Percentiles rank a stretch among this genome's conserved stretches.
phyloP scores from a whole-genome alignment of 2,888 invertebrate species.

The Gonocerus acuteangulatus region DNA sequence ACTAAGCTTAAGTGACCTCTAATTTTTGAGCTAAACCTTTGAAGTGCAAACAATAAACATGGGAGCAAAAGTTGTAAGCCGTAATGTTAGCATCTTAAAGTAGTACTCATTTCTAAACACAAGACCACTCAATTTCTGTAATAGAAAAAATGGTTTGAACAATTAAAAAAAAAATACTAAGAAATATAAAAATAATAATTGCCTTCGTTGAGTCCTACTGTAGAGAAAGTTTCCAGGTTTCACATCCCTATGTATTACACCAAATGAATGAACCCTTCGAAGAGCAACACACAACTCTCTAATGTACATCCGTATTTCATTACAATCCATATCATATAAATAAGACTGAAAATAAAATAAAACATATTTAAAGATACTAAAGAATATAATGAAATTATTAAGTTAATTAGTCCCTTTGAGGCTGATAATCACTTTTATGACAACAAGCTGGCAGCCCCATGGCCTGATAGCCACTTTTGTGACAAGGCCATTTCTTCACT shows the following conservation, averaged over 20 bases:
- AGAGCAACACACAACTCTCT: conserved; percentile 70
- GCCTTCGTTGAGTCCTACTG: conserved; percentile 48
- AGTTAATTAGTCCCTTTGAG: not conserved
- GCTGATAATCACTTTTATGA: too few species aligned
- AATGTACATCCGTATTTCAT: conserved; percentile 71
- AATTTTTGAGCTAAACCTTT: too few species aligned
- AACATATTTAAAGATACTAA: not conserved
- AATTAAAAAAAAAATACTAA: not conserved
- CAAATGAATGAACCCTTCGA: conserved; percentile 69
- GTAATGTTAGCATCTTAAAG: too few species aligned
- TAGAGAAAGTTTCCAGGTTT: conserved; percentile 89
- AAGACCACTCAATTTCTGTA: too few species aligned
- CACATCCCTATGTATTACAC: conserved; percentile 81
- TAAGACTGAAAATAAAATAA: conserved; percentile 56
- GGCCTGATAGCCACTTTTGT: too few species aligned
- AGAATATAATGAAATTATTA: not conserved
- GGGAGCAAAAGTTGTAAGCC: too few species aligned
- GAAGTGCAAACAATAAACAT: too few species aligned
- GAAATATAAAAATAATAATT: conserved; percentile 1
- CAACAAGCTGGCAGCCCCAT: too few species aligned
- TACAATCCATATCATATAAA: conserved; percentile 58
- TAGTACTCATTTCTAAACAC: too few species aligned
- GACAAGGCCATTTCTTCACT: too few species aligned
- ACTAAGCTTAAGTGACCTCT: too few species aligned
- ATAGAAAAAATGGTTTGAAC: too few species aligned